These are phyloP conservation scores for Drosophila littoralis DNA, from an alignment of 1,140 invertebrate genomes.

Conservation along the genomic window DNA sequence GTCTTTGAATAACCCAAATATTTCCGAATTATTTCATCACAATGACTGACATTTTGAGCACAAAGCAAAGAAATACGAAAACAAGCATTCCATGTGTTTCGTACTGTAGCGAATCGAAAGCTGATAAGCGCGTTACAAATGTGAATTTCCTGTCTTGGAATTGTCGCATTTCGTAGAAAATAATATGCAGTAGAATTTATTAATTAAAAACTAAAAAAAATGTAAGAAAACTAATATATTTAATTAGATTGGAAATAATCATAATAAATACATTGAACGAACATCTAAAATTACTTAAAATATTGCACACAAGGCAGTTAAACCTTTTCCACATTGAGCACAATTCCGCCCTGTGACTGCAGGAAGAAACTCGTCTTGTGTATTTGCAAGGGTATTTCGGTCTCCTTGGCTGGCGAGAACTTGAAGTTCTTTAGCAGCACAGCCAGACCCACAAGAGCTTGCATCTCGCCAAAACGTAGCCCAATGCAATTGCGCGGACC, in stretches of 20 bases:
- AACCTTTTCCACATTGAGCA: conserved; percentile 45
- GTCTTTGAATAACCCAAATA: conserved; percentile 4
- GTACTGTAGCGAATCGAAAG: conserved; percentile 1
- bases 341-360: conserved; percentile 76
- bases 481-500: conserved; percentile 88
- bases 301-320: background rate
- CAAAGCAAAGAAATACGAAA: background rate
- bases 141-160: background rate
- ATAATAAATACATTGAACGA: too few species aligned
- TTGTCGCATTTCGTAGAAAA: too few species aligned
- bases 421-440: conserved; percentile 73
- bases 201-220: too few species aligned
- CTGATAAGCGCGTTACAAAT: conserved; percentile 6
- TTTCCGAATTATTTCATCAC: background rate
- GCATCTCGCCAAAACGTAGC: conserved; percentile 72
- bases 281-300: background rate
- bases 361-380: conserved; percentile 82
- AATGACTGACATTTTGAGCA: conserved; percentile 18
- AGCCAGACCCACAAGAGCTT: conserved; percentile 55
- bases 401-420: conserved; percentile 76
- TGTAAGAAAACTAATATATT: too few species aligned
- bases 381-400: conserved; percentile 83
- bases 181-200: too few species aligned
- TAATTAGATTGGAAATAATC: too few species aligned
- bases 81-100: background rate